Percentiles rank a stretch among this genome's conserved stretches.
Evolutionary conservation across 2,797 vertebrate genomes (phyloP).

Genomic region (Cephalopachus bancanus): DNA sequence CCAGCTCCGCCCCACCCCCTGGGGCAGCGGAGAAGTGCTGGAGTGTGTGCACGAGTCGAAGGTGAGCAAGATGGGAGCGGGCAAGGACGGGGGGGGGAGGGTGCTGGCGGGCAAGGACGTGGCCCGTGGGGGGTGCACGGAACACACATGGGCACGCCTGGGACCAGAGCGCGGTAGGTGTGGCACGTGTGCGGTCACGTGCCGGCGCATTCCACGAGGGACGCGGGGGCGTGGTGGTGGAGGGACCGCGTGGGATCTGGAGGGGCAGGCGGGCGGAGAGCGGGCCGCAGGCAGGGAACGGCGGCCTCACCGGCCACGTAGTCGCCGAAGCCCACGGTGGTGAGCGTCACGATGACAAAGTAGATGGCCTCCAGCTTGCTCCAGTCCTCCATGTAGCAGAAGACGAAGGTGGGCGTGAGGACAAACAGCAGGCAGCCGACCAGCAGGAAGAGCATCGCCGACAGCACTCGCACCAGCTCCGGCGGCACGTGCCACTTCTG

Average conservation of each 20-base stretch:
- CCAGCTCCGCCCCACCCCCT: not conserved
- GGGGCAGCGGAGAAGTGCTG: not conserved
- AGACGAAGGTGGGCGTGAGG: slow-evolving; percentile 93
- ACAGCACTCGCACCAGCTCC: slow-evolving; percentile 93
- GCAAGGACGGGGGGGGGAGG: no score
- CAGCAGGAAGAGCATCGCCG: slow-evolving; percentile 94
- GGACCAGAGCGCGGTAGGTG: not conserved
- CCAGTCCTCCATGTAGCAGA: slow-evolving; percentile 94
- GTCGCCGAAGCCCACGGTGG: slow-evolving; percentile 96
- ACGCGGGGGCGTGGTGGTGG: not conserved
- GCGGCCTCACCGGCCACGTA: slow-evolving; percentile 93
- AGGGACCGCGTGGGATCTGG: not conserved
- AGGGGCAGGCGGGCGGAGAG: not conserved
- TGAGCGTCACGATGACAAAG: slow-evolving; percentile 96
- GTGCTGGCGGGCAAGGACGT: not conserved
- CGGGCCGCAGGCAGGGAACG: no score
- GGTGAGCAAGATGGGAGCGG: not conserved
- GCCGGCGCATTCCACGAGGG: not conserved
- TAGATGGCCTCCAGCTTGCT: slow-evolving; percentile 93
- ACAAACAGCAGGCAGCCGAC: slow-evolving; percentile 96
- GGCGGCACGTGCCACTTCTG: slow-evolving; percentile 94
- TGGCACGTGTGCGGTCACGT: not conserved
- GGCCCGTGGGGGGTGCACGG: not conserved
- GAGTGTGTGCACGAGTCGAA: not conserved
- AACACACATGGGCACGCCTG: not conserved